These are phyloP conservation scores for Squalus acanthias DNA, from an alignment of 2,797 vertebrate genomes.

Conservation along the genomic window DNA sequence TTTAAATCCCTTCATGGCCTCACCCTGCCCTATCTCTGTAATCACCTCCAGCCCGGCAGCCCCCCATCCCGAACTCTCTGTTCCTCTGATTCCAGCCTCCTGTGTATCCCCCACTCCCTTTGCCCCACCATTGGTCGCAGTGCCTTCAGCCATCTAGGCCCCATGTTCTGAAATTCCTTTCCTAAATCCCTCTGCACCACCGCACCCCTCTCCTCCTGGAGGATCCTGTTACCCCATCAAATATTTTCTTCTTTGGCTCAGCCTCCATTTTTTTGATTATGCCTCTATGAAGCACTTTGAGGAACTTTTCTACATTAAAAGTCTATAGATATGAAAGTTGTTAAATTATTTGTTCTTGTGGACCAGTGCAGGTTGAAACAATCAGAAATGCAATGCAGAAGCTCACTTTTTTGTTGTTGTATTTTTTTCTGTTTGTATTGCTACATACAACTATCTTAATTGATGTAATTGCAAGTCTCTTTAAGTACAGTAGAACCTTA, in stretches of 20 bases:
- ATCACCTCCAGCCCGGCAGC: not conserved
- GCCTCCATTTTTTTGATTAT: not conserved
- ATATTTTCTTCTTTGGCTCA: not conserved
- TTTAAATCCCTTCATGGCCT: not conserved
- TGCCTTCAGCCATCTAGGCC: not conserved
- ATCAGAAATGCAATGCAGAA: not conserved
- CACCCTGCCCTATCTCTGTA: not conserved
- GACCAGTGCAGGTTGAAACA: not conserved
- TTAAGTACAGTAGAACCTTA: not conserved
- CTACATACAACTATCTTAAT: not conserved
- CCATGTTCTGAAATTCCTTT: not conserved
- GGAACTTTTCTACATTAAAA: not conserved
- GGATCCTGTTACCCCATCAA: not conserved
- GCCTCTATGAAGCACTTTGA: not conserved
- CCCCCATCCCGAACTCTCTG: not conserved
- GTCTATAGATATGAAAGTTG: not conserved
- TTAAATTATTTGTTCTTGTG: not conserved
- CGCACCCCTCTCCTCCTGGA: not conserved
- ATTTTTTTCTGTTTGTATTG: not conserved
- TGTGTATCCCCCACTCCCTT: not conserved
- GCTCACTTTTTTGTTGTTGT: not conserved
- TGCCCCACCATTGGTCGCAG: not conserved
- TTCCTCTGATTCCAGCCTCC: not conserved
- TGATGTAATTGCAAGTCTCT: not conserved
- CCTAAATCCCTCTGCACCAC: not conserved